Percentiles rank a stretch among this genome's conserved stretches.
Conservation (phyloP, 2,797 vertebrate genomes). For the Moxostoma hubbsi region DNA sequence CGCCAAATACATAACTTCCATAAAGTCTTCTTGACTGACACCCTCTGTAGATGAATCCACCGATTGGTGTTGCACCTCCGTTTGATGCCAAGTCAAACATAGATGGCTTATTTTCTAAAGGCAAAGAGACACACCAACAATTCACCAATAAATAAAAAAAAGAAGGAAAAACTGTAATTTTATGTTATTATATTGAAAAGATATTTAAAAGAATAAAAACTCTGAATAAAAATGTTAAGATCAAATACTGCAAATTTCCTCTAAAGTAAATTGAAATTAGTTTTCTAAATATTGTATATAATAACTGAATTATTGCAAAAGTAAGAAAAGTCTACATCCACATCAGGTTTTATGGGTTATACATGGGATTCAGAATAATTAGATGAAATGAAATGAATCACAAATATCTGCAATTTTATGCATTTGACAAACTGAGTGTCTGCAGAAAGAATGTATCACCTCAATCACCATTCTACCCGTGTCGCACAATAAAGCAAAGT, state of each 20-base stretch:
- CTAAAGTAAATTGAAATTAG: too few relatives aligned
- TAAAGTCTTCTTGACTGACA: slow-evolving; percentile 95
- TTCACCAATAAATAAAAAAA: neutral
- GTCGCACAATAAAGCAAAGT: slow-evolving; percentile 17
- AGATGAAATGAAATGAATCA: neutral
- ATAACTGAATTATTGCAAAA: too few relatives aligned
- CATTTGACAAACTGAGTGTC: neutral
- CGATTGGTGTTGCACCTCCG: slow-evolving; percentile 87
- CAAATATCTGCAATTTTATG: neutral
- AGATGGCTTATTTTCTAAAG: slow-evolving; percentile 92
- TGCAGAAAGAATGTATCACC: neutral
- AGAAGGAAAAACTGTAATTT: neutral
- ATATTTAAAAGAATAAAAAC: too few relatives aligned
- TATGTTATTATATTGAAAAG: too few relatives aligned
- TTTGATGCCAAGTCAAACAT: slow-evolving; percentile 92
- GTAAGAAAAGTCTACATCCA: too few relatives aligned
- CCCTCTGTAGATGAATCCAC: slow-evolving; percentile 96
- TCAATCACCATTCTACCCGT: slow-evolving; percentile 31
- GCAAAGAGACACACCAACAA: slow-evolving; percentile 48
- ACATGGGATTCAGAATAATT: neutral
- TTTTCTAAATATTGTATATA: too few relatives aligned
- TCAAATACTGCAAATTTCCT: too few relatives aligned
- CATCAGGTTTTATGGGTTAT: too few relatives aligned
- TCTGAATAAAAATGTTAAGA: too few relatives aligned
- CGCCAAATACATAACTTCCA: slow-evolving; percentile 95